phyloP scores from a whole-genome alignment of 2,797 vertebrate species.

The Mareca penelope region DNA sequence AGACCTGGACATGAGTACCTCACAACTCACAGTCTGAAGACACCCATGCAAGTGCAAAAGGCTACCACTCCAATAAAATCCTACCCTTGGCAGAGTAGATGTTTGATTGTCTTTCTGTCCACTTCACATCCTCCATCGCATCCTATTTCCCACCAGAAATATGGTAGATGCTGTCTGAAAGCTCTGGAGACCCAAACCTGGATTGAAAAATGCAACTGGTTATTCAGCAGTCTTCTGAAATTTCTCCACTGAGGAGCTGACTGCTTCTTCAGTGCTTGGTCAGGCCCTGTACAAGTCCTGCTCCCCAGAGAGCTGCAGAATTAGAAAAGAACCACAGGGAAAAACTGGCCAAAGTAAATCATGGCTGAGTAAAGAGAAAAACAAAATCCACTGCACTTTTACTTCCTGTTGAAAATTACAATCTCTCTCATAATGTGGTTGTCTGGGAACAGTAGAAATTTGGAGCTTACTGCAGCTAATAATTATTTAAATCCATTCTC shows the following conservation, averaged over 20 bases:
- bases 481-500: neutral
- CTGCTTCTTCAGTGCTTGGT: neutral
- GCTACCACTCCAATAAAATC: neutral
- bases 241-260: neutral
- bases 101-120: neutral
- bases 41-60: neutral
- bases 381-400: neutral
- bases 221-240: neutral
- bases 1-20: neutral
- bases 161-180: neutral
- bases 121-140: neutral
- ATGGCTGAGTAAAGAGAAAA: neutral
- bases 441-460: neutral
- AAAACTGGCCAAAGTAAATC: constrained; percentile 7
- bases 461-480: neutral
- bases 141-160: neutral
- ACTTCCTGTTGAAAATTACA: neutral
- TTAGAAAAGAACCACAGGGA: neutral
- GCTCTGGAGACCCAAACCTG: neutral
- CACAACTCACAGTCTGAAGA: neutral
- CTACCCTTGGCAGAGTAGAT: neutral
- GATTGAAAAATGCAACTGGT: neutral
- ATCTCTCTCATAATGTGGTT: neutral
- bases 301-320: neutral
- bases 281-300: neutral